Base-by-base conservation (phyloP, 2,797 vertebrate species). In the Enteromius trimaculatus region DNA sequence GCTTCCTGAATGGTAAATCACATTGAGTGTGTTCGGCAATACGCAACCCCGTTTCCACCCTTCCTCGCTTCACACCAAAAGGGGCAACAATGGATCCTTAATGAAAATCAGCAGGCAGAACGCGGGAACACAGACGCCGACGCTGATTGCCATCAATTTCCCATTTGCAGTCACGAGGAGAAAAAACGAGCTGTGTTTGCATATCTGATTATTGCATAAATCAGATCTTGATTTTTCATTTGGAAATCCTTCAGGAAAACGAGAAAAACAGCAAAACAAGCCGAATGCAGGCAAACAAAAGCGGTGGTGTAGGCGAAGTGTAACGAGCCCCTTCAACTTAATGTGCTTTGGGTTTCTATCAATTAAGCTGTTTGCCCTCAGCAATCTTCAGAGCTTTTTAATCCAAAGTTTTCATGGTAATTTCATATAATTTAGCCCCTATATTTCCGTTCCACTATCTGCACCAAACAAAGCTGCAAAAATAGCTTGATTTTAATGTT, bases 191-290 rank as follows among this genome's bases (percentile, higher is more conserved):
- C 51, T 58, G 77, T 86, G 77, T 90, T 87, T 89, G 79, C 83
- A 83, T 88, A 84, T 85, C 82, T 87, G 87, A 89, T 90, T 89
- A 80, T 87, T 84, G 79, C 85, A 83, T 76, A 83, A 84, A 87
- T 87, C 79, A 89, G 87, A 89, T 87, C 82, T 82, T 80, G 79
- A 77, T 79, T 69, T 79, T 86, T 84, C 29, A 49, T 62, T 70
- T 51, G 68, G 77, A 88, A 87, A 80, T 88, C 78, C 66, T 79
- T 78, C 58, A 81, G 55, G 69, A 81, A 80, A 64, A 79, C 69
- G 34, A 79, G 77, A 76, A 79, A 74, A 76, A 79, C 71, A 44
- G 23, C 47, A 81, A 82, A 87, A 77, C 77, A 62, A 70, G 37
- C 55, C 19, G 14, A 62, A 77, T 9, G 6, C 77, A 81, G 68